Percentiles rank a stretch among this genome's conserved stretches.
Evolutionary conservation across 2,888 invertebrate species (phyloP).

Genomic region (Heliconius charithonia): DNA sequence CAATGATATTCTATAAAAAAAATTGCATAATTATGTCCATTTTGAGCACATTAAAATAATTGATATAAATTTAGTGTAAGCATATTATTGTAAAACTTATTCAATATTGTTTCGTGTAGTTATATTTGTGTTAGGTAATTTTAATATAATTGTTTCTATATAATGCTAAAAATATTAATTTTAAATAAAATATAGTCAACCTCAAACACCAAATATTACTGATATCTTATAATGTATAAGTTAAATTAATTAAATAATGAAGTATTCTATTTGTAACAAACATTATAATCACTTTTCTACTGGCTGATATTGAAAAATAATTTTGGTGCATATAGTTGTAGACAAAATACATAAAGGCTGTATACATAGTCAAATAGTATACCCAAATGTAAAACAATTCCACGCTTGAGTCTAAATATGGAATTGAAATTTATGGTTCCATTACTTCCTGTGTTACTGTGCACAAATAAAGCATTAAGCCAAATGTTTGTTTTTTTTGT

Average conservation of each 20-base stretch:
- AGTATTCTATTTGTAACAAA: slow-evolving; percentile 33
- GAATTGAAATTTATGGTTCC: slow-evolving; percentile 59
- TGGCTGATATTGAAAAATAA: slow-evolving; percentile 35
- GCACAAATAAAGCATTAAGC: slow-evolving; percentile 70
- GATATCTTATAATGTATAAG: slow-evolving; percentile 18
- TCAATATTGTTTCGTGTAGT: slow-evolving; percentile 1
- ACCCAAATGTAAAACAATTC: slow-evolving; percentile 43
- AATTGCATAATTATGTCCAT: slow-evolving; percentile 35
- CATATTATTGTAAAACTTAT: slow-evolving; percentile 3
- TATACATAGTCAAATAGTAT: slow-evolving; percentile 41
- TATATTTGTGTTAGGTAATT: slow-evolving; percentile 11
- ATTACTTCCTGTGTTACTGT: slow-evolving; percentile 50
- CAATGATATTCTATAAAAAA: slow-evolving; percentile 24
- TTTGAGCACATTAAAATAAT: slow-evolving; percentile 40
- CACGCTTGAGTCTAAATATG: slow-evolving; percentile 55
- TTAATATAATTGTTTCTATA: slow-evolving; percentile 6
- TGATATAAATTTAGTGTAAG: slow-evolving; percentile 20
- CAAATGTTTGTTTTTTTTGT: slow-evolving; percentile 33
- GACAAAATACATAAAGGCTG: slow-evolving; percentile 42
- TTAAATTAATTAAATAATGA: slow-evolving; percentile 23
- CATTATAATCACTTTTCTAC: slow-evolving; percentile 44
- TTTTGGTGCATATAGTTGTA: slow-evolving; percentile 40
- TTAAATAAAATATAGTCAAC: slow-evolving; percentile 6
- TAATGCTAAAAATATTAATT: slow-evolving; percentile 8
- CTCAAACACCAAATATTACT: slow-evolving; percentile 31